A percentile compares a stretch with the other conserved stretches of the same genome.
These are phyloP conservation scores for Scaptomyza cyrtandrae DNA, from an alignment of 2,888 invertebrate genomes.

Conservation along the genomic window DNA sequence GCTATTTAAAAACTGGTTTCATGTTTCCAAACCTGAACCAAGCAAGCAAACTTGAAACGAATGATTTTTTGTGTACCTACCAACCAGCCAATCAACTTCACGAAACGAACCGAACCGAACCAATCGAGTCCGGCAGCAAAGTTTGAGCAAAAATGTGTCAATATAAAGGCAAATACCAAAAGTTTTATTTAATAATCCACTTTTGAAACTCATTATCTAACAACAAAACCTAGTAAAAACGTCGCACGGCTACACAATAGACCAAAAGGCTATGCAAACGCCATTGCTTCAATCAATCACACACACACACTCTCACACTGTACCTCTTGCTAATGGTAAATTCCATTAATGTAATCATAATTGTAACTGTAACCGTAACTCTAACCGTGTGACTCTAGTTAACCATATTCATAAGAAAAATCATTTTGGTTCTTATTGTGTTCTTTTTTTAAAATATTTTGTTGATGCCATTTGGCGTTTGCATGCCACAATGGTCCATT, in stretches of 20 bases:
- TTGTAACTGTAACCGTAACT: constrained; percentile 24
- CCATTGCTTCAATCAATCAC: constrained; percentile 5
- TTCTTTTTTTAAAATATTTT: not conserved
- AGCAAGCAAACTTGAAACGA: constrained; percentile 12
- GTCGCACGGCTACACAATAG: constrained; percentile 80
- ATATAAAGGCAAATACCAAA: constrained; percentile 82
- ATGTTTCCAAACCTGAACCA: constrained; percentile 1
- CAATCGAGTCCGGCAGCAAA: constrained; percentile 84
- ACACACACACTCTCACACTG: not conserved
- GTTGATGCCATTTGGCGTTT: constrained; percentile 47
- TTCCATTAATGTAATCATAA: constrained; percentile 7
- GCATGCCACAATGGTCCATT: constrained; percentile 69
- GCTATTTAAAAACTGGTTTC: not conserved
- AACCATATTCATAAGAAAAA: constrained; percentile 28
- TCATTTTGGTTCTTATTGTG: constrained; percentile 38
- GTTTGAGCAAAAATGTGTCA: constrained; percentile 84
- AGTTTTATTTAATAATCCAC: constrained; percentile 32
- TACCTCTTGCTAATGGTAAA: not conserved
- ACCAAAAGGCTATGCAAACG: constrained; percentile 73
- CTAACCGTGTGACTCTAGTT: constrained; percentile 26
- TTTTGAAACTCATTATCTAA: constrained; percentile 51
- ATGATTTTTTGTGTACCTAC: constrained; percentile 37
- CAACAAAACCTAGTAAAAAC: constrained; percentile 77
- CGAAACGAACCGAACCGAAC: constrained; percentile 28
- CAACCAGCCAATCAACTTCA: constrained; percentile 50